Conservation (phyloP, 2,797 vertebrate genomes). For the Trachurus trachurus region DNA sequence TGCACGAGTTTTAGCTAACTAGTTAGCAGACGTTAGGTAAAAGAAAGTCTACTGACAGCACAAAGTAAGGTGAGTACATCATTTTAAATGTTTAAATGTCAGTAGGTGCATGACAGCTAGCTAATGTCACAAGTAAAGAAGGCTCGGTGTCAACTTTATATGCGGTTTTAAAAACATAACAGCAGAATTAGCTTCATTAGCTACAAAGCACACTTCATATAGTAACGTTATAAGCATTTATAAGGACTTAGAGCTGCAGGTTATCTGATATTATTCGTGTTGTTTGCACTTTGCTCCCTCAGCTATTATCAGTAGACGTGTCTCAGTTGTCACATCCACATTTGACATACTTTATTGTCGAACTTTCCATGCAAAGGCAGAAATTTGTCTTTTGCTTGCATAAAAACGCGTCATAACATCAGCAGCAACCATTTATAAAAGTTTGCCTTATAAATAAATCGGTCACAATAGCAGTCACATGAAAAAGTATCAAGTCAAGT, state of each 20-base stretch:
- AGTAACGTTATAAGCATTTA: not conserved
- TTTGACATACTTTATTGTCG: too few species aligned
- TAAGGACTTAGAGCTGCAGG: not conserved
- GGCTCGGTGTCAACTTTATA: not conserved
- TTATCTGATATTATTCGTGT: too few species aligned
- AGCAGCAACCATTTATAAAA: too few species aligned
- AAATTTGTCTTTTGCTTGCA: too few species aligned
- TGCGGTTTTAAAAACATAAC: not conserved
- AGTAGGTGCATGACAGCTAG: not conserved
- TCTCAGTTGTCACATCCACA: not conserved
- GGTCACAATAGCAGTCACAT: too few species aligned
- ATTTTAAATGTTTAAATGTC: not conserved
- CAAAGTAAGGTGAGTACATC: constrained; percentile 54
- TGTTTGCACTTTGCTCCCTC: constrained; percentile 4
- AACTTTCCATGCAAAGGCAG: too few species aligned
- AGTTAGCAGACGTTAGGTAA: not conserved
- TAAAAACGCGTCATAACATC: too few species aligned
- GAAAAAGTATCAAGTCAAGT: too few species aligned
- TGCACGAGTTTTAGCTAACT: constrained; percentile 1
- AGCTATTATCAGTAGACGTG: not conserved
- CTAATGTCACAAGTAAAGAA: not conserved
- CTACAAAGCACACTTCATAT: not conserved
- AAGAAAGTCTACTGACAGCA: constrained; percentile 7
- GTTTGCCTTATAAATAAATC: too few species aligned
- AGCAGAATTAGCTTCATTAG: too few species aligned